phyloP scores from a whole-genome alignment of 2,797 vertebrate species.

The Propithecus perrieri region DNA sequence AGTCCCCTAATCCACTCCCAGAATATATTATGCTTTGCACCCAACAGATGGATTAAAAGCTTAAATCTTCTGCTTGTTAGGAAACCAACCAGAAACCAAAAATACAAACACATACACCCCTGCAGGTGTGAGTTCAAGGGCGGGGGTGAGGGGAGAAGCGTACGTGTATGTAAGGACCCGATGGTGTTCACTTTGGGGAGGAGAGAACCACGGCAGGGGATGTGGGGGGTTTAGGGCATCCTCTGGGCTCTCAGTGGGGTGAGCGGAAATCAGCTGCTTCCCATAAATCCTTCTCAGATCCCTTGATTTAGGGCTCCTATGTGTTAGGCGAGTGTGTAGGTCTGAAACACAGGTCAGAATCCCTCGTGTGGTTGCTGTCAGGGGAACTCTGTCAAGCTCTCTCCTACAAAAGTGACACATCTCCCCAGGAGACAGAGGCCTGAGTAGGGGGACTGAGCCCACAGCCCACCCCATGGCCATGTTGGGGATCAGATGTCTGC shows the following conservation, averaged over 20 bases:
- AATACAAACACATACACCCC: conserved; percentile 70
- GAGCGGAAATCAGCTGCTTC: background rate
- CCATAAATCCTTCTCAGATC: background rate
- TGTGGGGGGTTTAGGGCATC: background rate
- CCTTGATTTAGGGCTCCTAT: background rate
- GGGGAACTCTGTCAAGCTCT: background rate
- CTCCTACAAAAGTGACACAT: background rate
- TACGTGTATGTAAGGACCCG: no score
- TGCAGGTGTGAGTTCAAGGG: conserved; percentile 60
- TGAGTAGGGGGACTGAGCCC: background rate
- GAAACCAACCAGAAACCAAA: conserved; percentile 79
- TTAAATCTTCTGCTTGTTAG: conserved; percentile 80
- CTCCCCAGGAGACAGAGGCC: background rate
- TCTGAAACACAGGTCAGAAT: background rate
- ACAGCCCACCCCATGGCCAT: background rate
- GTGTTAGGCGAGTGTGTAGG: background rate
- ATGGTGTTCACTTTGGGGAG: no score
- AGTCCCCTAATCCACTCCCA: conserved; percentile 77
- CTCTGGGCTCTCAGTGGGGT: background rate
- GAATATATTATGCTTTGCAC: conserved; percentile 78
- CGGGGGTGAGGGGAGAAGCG: background rate
- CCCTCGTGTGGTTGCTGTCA: background rate
- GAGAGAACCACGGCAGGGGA: background rate
- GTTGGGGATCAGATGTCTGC: background rate
- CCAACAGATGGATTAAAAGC: conserved; percentile 80